Evolutionary conservation across 2,113 vertebrate genomes (phyloP), one percentile per base, ranked within the genome.

Genomic region (Castor canadensis): DNA sequence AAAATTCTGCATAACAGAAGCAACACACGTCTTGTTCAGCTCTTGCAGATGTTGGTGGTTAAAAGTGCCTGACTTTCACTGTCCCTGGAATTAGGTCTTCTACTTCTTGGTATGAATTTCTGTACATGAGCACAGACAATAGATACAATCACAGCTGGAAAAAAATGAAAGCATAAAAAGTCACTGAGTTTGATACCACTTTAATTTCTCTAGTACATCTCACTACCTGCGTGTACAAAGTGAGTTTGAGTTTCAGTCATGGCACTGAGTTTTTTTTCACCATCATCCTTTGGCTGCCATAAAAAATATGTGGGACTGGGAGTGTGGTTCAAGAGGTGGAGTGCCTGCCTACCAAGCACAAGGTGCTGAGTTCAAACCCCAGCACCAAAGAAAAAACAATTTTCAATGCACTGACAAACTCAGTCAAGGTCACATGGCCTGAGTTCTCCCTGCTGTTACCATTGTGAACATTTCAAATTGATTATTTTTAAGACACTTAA

Each of bases 21-120:
- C 8, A 9, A 26, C 17, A 4, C 0, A 6, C 75, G 24, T 76
- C 73, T 87, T 38, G 49, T 12, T 94, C 87, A 95, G 96, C 73
- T 22, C 28, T 72, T 96, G 76, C 90, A 80, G 77, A 54, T 93
- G 97, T 85, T n/a, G 62, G 94, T 96, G 80, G 73, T 97, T 77
- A 26, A 83, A 35, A 0, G 40, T 60, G 66, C 72, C 89, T 81
- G 43, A 88, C 90, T 96, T 96, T 97, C 66, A 30, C 77, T 88
- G 4, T 35, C 94, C 69, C 72, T 95, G 96, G 87, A 96, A 96
- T 76, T 47, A 35, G 28, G 56, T 95, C 96, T 96, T 17, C 67
- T 40, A 93, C 93, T 94, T 43, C 88, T 49, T 12, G 32, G 95
- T 97, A 79, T 52, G 52, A 15, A 52, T 15, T 52, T n/a, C n/a